Evolutionary conservation across 2,888 invertebrate species (phyloP), one percentile per base, ranked within the genome.

Genomic region (Oligia latruncula): DNA sequence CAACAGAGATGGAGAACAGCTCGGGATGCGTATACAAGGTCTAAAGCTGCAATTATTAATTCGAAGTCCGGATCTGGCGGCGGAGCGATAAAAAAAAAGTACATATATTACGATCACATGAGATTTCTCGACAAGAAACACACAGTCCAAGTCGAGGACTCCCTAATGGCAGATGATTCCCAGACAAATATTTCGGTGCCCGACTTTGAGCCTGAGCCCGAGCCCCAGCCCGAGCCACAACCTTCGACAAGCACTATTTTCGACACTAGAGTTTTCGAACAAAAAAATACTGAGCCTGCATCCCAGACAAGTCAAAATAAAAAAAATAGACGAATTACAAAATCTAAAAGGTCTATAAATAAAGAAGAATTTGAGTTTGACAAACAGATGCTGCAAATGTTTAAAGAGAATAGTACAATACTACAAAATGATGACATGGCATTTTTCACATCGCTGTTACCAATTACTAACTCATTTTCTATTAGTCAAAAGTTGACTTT

Each of bases 1-100:
- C 83, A 83, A 73, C 79, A 79, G 66, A 74, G 83, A 76, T 81
- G 81, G 83, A 81, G 70, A 64, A 83, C 83, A 49, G 81, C 83
- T 62, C 55, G 81, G 67, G 83, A 83, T 68, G 78, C 83, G 40
- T 83, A 83, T 71, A 73, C 65, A 62, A 71, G 72, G 49, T 72
- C 43, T 62, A 77, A 66, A 77, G 65, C 66, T 52, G 58, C 66
- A 55, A 49, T 77, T 66, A 67, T 64, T 40, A 77, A 65, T 72
- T 60, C 77, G 46, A 77, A 71, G 46, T 77, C 77, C 65, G 77
- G 72, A 72, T 72, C 77, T 72, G 66, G 67, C 62, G 77, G 77
- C 29, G 72, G 77, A 58, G 72, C 40, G 35, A 72, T 72, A 72
- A 78, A 71, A 78, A 77, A 78, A 71, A 71, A 66, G 55, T 76